A percentile compares a stretch with the other conserved stretches of the same genome.
Conservation (phyloP, 2,113 vertebrate genomes). For the Nerophis lumbriciformis region DNA sequence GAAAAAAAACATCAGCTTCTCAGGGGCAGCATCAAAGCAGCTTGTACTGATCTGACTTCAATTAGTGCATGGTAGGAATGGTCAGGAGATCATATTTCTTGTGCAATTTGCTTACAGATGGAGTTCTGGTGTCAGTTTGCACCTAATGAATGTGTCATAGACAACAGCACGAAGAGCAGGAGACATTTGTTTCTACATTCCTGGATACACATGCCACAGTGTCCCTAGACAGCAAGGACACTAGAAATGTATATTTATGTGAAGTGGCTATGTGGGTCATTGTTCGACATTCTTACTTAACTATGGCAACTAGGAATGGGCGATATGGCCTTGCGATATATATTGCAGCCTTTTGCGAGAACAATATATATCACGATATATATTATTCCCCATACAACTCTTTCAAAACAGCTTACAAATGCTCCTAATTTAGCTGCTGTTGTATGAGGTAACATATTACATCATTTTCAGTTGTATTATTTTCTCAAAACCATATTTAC, state of each 20-base stretch:
- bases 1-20: not conserved
- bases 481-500: too few species aligned
- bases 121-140: constrained; percentile 7
- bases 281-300: not conserved
- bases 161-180: constrained; percentile 17
- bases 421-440: too few species aligned
- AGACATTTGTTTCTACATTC: constrained; percentile 45
- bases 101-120: not conserved
- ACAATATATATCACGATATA: too few species aligned
- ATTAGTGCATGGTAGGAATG: not conserved
- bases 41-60: not conserved
- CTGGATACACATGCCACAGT: constrained; percentile 23
- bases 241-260: constrained; percentile 8
- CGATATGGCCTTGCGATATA: too few species aligned
- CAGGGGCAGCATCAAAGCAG: not conserved
- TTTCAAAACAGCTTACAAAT: too few species aligned
- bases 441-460: too few species aligned
- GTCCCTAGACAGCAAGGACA: constrained; percentile 11
- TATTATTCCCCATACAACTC: too few species aligned
- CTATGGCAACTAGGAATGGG: too few species aligned
- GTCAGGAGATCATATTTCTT: constrained; percentile 16
- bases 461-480: too few species aligned
- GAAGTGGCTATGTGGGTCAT: constrained; percentile 4
- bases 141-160: constrained; percentile 8
- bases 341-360: too few species aligned